These are phyloP conservation scores for Diaprepes abbreviatus DNA, from an alignment of 2,888 invertebrate genomes.

Conservation along the genomic window DNA sequence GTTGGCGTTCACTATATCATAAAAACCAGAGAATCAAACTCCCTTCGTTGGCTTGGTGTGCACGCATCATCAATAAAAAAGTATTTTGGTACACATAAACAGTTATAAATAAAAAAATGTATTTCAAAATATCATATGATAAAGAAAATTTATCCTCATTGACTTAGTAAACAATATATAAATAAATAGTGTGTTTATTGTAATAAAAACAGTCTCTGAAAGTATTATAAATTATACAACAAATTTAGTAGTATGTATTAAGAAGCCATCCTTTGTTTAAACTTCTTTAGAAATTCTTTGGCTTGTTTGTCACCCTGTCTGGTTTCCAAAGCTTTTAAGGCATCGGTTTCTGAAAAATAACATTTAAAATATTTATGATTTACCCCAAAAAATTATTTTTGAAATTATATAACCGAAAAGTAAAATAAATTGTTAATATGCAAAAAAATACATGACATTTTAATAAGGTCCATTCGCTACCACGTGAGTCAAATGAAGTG, in stretches of 20 bases:
- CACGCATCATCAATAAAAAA: too few species aligned
- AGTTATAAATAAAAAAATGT: constrained; percentile 16
- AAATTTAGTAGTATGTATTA: constrained; percentile 28
- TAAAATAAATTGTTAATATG: too few species aligned
- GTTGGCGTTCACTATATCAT: too few species aligned
- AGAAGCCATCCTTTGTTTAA: constrained; percentile 74
- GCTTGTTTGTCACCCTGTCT: constrained; percentile 91
- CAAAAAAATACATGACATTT: too few species aligned
- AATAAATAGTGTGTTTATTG: constrained; percentile 15
- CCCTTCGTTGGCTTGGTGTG: too few species aligned
- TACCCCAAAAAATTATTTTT: too few species aligned
- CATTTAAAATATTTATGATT: too few species aligned
- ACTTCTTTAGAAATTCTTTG: constrained; percentile 88
- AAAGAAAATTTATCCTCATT: not conserved
- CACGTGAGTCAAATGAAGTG: too few species aligned
- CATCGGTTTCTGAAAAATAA: constrained; percentile 70
- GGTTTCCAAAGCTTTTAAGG: constrained; percentile 83
- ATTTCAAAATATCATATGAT: constrained; percentile 11
- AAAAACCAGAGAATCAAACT: too few species aligned
- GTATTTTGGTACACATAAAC: too few species aligned
- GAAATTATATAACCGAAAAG: too few species aligned
- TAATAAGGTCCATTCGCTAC: too few species aligned
- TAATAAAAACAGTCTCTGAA: constrained; percentile 43
- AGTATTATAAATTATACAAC: constrained; percentile 12
- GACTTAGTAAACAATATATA: constrained; percentile 16